Conservation (phyloP, 2,797 vertebrate species). For the Rhincodon typus region DNA sequence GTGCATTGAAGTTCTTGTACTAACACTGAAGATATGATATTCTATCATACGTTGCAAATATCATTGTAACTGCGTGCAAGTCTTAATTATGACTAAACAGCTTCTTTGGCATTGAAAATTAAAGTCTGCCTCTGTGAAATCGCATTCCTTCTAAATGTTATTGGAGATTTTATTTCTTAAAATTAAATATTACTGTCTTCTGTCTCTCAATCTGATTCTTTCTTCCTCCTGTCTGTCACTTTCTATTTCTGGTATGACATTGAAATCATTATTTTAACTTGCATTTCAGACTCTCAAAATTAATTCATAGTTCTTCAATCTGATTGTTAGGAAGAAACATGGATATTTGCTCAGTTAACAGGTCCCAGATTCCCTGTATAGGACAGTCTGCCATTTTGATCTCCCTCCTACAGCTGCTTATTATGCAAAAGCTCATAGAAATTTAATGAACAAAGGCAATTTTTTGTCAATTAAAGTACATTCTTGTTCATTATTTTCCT, state of each 20-base stretch:
- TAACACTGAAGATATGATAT: neutral
- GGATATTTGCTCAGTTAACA: neutral
- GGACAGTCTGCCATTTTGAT: neutral
- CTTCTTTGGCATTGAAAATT: neutral
- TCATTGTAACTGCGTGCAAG: neutral
- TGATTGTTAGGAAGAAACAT: neutral
- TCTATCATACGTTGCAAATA: neutral
- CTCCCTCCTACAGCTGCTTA: neutral
- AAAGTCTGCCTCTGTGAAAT: neutral
- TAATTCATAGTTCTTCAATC: neutral
- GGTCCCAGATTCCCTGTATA: neutral
- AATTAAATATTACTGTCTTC: neutral
- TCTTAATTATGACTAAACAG: neutral
- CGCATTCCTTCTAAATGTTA: neutral
- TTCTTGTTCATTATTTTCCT: neutral
- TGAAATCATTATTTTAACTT: neutral
- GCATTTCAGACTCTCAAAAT: neutral
- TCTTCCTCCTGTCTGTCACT: neutral
- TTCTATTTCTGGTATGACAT: neutral
- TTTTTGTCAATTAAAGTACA: neutral
- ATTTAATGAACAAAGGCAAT: neutral
- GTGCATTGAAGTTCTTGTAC: neutral
- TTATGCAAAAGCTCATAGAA: neutral
- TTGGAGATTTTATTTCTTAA: neutral
- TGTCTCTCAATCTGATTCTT: neutral